Conservation (phyloP, 1,140 invertebrate genomes). For the Penaeus japonicus region DNA sequence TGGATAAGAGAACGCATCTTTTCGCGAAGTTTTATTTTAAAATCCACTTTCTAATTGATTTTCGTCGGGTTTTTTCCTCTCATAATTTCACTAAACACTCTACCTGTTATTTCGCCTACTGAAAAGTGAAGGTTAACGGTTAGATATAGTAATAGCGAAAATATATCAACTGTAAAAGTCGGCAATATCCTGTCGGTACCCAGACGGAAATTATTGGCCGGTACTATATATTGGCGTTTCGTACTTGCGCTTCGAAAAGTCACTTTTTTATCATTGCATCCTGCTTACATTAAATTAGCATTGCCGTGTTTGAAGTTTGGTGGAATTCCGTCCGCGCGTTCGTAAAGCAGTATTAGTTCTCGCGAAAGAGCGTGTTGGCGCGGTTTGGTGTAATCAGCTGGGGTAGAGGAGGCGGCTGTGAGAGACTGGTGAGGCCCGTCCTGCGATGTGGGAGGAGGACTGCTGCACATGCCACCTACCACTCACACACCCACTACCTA, state of each 20-base stretch:
- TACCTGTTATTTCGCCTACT: neutral
- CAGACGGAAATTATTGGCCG: slow-evolving; percentile 51
- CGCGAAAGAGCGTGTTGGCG: slow-evolving; percentile 18
- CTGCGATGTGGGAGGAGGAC: slow-evolving; percentile 45
- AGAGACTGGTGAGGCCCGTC: slow-evolving; percentile 48
- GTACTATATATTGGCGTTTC: slow-evolving; percentile 31
- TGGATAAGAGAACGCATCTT: slow-evolving; percentile 44
- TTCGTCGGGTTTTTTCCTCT: neutral
- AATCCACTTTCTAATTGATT: neutral
- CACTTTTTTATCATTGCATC: neutral
- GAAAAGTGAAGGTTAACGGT: neutral
- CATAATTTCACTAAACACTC: neutral
- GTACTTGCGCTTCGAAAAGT: neutral
- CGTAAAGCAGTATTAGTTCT: slow-evolving; percentile 23
- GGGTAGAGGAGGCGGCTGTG: slow-evolving; percentile 55
- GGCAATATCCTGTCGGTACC: slow-evolving; percentile 50
- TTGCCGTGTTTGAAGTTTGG: neutral
- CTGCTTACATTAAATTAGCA: neutral
- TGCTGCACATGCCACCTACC: slow-evolving; percentile 40
- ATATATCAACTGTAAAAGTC: slow-evolving; percentile 33
- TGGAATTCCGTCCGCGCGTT: neutral
- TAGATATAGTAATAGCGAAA: slow-evolving; percentile 29
- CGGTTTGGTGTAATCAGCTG: slow-evolving; percentile 56
- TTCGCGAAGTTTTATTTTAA: slow-evolving; percentile 38
- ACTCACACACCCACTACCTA: slow-evolving; percentile 18